A percentile compares a stretch with the other conserved stretches of the same genome.
Conservation (phyloP, 2,888 invertebrate species). For the Thereva unica region DNA sequence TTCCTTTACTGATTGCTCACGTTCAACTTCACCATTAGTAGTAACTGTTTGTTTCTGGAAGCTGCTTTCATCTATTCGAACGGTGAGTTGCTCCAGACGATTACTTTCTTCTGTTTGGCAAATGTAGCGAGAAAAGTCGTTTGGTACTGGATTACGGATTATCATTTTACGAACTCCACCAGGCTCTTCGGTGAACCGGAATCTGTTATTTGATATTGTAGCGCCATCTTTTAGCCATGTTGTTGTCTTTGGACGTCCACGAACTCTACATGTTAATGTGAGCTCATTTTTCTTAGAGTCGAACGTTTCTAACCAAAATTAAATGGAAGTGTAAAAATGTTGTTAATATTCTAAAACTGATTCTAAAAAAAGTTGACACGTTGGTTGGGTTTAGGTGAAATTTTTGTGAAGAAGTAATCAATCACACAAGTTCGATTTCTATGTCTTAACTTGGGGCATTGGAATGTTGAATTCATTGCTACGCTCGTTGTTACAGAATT, state of each 20-base stretch:
- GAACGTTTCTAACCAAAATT: constrained; percentile 23
- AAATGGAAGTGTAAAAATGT: constrained; percentile 2
- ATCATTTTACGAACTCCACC: constrained; percentile 74
- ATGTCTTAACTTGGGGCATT: too few relatives aligned
- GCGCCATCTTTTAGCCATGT: constrained; percentile 70
- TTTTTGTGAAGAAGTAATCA: too few relatives aligned
- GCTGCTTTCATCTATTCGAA: constrained; percentile 61
- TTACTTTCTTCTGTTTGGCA: constrained; percentile 75
- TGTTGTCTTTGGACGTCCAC: constrained; percentile 62
- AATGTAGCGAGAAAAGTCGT: constrained; percentile 76
- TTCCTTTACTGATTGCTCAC: not conserved
- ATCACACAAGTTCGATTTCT: too few relatives aligned
- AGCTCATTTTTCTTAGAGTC: constrained; percentile 61
- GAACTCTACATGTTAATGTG: constrained; percentile 59
- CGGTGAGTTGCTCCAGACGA: constrained; percentile 74
- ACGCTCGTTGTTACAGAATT: too few relatives aligned
- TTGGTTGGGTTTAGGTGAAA: too few relatives aligned
- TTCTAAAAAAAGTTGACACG: not conserved
- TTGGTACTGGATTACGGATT: constrained; percentile 67
- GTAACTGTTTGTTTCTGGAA: not conserved
- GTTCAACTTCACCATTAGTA: constrained; percentile 14
- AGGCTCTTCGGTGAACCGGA: constrained; percentile 67
- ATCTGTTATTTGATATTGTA: constrained; percentile 65
- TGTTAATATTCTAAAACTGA: not conserved
- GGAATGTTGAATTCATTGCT: too few relatives aligned